phyloP scores from a whole-genome alignment of 1,140 invertebrate genomes.

The Aphis craccivora region DNA sequence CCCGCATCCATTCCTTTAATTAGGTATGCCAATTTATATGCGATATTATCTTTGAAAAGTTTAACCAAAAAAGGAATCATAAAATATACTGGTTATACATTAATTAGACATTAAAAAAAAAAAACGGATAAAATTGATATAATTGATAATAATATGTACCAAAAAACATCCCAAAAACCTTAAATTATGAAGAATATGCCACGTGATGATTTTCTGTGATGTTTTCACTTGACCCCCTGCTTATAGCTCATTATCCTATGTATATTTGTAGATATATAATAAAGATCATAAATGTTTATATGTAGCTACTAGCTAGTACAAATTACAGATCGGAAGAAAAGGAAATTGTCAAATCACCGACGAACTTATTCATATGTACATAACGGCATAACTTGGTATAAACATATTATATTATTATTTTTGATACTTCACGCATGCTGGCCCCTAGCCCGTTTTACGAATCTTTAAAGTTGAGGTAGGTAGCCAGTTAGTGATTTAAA shows the following conservation, averaged over 20 bases:
- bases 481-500: neutral
- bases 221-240: neutral
- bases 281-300: too few species aligned
- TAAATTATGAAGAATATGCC: neutral
- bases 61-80: neutral
- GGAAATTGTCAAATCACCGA: too few species aligned
- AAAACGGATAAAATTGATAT: neutral
- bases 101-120: too few species aligned
- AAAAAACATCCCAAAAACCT: too few species aligned
- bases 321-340: too few species aligned
- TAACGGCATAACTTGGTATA: too few species aligned
- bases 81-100: neutral
- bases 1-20: too few species aligned
- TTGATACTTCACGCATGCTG: neutral
- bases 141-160: neutral
- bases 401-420: too few species aligned
- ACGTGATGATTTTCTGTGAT: neutral
- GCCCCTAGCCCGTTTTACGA: neutral
- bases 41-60: neutral
- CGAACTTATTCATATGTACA: too few species aligned
- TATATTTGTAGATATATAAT: too few species aligned
- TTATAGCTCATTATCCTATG: too few species aligned
- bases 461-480: neutral
- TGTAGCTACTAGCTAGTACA: too few species aligned
- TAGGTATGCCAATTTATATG: neutral